Evolutionary conservation across 2,113 vertebrate species (phyloP), one percentile per base, ranked within the genome.

Genomic region (Cryptotis parvus): DNA sequence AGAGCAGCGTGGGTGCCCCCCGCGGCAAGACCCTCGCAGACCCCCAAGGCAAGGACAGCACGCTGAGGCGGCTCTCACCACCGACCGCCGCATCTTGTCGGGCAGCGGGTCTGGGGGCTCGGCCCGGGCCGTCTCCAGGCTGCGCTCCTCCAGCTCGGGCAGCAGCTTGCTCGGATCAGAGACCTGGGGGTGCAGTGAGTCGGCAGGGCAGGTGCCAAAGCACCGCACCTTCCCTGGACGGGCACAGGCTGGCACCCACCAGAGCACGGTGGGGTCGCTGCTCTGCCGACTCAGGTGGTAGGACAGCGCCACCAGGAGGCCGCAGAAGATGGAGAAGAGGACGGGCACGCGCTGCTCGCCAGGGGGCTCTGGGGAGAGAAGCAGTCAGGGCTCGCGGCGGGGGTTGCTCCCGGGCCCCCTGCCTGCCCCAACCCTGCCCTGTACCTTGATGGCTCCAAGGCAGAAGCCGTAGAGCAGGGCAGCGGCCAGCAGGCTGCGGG

Each of bases 201-300:
- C n/a, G n/a, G 66, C 74, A 83, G 55, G 14, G 41, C 33, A 41
- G 31, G 12, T 16, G 20, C n/a, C 37, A 18, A 14, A 15, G 1
- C 1, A 9, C 18, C n/a, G 45, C 66, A 11, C 29, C 31, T 55
- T 7, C 4, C 11, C 61, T 16, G 31, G 72, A 43, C 49, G 63
- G 43, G 6, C 37, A 70, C 66, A 1, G 31, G 83, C 72, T 43
- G 65, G 43, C 85, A 97, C 98, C 97, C 82, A 99, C 99, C 99
- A 99, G 75, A 99, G 97, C 87, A 99, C 98, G 2, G 98, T 98
- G 63, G 98, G 98, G 93, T 99, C 98, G 2, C 99, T 99, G 98
- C 98, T 99, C 96, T 99, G 99, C 61, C 99, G 98, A 96, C 99
- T 99, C 85, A 99, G 98, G 96, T 99, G 99, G 96, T 99, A 99